Evolutionary conservation across 2,888 invertebrate species (phyloP).

Genomic region (Ormyrus pomaceus): DNA sequence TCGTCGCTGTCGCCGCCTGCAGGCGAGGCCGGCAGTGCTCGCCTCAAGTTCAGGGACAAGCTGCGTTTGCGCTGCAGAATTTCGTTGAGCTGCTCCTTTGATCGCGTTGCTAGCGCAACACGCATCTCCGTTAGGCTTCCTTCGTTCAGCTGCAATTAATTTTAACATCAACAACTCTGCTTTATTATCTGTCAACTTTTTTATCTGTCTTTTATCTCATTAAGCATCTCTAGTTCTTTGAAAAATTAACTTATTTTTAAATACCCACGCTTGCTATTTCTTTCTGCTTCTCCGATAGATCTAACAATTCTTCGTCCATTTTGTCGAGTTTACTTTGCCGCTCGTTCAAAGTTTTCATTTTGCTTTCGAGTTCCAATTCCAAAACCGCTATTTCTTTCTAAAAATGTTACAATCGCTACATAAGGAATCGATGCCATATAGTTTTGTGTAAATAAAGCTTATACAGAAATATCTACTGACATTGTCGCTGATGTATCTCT

Average conservation of each 20-base stretch:
- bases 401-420: neutral
- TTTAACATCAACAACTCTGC: neutral
- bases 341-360: slow-evolving; percentile 80
- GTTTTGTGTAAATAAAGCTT: too few species aligned
- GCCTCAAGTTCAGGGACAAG: slow-evolving; percentile 83
- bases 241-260: too few species aligned
- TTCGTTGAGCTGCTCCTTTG: slow-evolving; percentile 77
- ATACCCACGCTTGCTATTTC: slow-evolving; percentile 67
- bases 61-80: slow-evolving; percentile 79
- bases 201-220: too few species aligned
- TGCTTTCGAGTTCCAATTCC: slow-evolving; percentile 82
- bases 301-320: slow-evolving; percentile 83
- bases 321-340: slow-evolving; percentile 83
- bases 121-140: slow-evolving; percentile 73
- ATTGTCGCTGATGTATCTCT: slow-evolving; percentile 84
- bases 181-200: too few species aligned
- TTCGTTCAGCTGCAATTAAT: slow-evolving; percentile 64
- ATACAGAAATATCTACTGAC: slow-evolving; percentile 76
- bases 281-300: slow-evolving; percentile 81
- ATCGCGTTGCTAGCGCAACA: slow-evolving; percentile 74
- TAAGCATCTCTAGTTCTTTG: too few species aligned
- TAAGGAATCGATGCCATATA: too few species aligned
- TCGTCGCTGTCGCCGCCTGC: slow-evolving; percentile 63
- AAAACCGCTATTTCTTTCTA: slow-evolving; percentile 83
- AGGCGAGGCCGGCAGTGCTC: slow-evolving; percentile 77